Evolutionary conservation across 2,797 vertebrate species (phyloP).

Genomic region (Taeniopygia guttata): DNA sequence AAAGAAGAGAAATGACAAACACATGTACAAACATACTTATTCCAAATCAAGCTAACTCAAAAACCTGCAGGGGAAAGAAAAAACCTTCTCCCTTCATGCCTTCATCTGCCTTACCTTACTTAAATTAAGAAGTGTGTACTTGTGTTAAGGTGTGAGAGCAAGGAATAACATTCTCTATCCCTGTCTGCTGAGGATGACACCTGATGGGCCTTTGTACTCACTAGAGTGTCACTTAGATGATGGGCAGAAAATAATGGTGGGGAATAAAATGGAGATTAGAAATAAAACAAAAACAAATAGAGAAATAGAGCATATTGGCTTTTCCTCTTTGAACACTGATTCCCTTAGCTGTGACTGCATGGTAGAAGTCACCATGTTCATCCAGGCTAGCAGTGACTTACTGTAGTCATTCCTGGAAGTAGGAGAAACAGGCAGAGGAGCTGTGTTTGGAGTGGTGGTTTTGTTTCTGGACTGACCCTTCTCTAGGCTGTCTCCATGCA

Average conservation of each 20-base stretch:
- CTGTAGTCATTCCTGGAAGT: neutral
- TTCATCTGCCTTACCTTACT: neutral
- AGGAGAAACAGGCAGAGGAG: neutral
- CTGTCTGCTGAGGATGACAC: neutral
- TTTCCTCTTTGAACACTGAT: neutral
- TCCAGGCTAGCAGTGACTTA: neutral
- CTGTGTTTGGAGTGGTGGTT: neutral
- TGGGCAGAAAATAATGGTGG: neutral
- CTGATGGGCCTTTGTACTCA: neutral
- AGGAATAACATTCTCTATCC: neutral
- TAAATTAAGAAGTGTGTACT: neutral
- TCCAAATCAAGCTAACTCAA: neutral
- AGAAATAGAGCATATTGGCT: neutral
- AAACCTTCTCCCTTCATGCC: neutral
- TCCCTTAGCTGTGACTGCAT: fast-evolving
- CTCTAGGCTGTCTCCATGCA: neutral
- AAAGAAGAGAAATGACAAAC: slow-evolving; percentile 21
- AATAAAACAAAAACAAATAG: neutral
- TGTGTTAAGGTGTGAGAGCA: neutral
- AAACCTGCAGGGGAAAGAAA: neutral
- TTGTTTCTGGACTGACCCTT: neutral
- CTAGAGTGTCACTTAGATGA: neutral
- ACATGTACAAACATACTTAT: neutral
- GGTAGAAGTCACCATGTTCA: neutral
- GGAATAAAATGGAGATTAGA: neutral